A percentile compares a stretch with the other conserved stretches of the same genome.
These are phyloP conservation scores for Aphodius granarius DNA, from an alignment of 2,888 invertebrate genomes.

Conservation along the genomic window DNA sequence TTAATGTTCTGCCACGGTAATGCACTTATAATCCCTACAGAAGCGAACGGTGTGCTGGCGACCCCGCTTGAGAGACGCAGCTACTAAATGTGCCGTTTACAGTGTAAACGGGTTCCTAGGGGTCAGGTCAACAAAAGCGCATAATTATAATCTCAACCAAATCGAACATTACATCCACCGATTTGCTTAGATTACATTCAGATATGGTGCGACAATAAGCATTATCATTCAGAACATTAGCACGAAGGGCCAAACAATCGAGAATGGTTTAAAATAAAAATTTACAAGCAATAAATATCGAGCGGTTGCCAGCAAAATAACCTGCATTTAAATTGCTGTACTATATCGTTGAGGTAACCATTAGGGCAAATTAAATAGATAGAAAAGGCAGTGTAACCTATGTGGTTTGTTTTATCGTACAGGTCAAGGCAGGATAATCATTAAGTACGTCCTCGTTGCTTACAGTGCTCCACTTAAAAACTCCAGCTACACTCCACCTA, in stretches of 20 bases:
- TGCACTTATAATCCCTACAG: slow-evolving; percentile 13
- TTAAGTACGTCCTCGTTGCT: background rate
- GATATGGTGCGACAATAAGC: background rate
- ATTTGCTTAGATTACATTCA: background rate
- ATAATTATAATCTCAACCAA: slow-evolving; percentile 9
- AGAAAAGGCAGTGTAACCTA: background rate
- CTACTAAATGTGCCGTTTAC: background rate
- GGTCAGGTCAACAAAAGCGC: slow-evolving; percentile 7
- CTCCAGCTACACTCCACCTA: too few species aligned
- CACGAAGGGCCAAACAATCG: too few species aligned
- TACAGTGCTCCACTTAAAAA: too few species aligned
- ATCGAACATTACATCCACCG: background rate
- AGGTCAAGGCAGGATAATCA: background rate
- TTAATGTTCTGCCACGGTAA: slow-evolving; percentile 14
- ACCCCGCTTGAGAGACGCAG: background rate
- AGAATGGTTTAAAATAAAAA: too few species aligned
- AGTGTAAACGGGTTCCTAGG: background rate
- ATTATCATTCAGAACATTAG: too few species aligned
- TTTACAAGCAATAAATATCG: background rate
- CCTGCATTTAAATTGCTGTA: background rate
- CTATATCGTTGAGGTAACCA: background rate
- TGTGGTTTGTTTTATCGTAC: background rate
- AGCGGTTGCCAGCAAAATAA: background rate
- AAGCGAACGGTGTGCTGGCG: slow-evolving; percentile 5
- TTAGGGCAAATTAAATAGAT: background rate